Conservation (phyloP, 2,888 invertebrate genomes). For the Drosophila engyochracea region DNA sequence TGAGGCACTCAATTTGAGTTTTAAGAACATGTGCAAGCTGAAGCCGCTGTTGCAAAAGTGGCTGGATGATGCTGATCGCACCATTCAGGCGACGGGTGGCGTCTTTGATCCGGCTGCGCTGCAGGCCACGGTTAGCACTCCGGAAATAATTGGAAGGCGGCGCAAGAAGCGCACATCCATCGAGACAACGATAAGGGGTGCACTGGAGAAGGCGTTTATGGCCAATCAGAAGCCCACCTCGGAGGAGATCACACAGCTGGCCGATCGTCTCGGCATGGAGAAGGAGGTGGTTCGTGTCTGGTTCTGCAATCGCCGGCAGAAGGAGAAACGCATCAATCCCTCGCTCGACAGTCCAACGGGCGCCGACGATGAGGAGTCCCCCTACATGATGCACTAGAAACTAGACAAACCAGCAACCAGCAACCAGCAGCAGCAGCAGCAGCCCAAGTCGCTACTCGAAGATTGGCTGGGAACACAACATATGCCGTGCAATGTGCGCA, state of each 20-base stretch:
- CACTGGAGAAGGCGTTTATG: conserved; percentile 96
- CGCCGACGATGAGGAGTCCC: conserved; percentile 85
- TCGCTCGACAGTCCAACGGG: conserved; percentile 90
- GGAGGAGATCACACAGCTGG: conserved; percentile 97
- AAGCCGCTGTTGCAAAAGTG: conserved; percentile 99
- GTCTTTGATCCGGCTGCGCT: conserved; percentile 86
- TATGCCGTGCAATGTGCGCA: conserved; percentile 69
- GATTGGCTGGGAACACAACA: conserved; percentile 43
- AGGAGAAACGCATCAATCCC: conserved; percentile 98
- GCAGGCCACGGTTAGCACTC: conserved; percentile 92
- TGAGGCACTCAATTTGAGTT: conserved; percentile 98
- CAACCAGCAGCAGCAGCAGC: neutral
- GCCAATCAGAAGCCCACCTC: conserved; percentile 98
- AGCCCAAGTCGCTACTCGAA: neutral
- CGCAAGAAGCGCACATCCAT: conserved; percentile 98
- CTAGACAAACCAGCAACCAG: neutral
- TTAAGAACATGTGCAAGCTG: conserved; percentile 99
- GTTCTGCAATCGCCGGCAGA: conserved; percentile 98
- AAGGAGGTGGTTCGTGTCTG: conserved; percentile 97
- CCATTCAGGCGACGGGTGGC: conserved; percentile 90
- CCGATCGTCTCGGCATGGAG: conserved; percentile 97
- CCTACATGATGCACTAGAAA: conserved; percentile 83
- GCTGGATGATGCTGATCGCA: conserved; percentile 97
- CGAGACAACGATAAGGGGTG: conserved; percentile 97
- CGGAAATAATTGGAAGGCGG: conserved; percentile 95